Evolutionary conservation across 2,797 vertebrate species (phyloP).

Genomic region (Glossophaga mutica): DNA sequence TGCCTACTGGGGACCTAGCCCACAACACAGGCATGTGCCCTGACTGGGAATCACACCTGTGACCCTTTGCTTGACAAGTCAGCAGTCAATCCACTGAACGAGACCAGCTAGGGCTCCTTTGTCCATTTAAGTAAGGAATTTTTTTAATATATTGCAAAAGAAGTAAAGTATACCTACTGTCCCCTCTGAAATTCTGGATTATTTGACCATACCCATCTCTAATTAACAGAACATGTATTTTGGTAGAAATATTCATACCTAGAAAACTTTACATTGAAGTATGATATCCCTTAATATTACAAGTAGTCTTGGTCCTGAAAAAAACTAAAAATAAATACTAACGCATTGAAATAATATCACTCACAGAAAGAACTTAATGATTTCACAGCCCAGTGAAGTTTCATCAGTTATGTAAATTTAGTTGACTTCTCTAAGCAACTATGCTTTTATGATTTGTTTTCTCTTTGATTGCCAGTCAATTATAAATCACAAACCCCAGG

Average conservation of each 20-base stretch:
- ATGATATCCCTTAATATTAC: not conserved
- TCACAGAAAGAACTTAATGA: not conserved
- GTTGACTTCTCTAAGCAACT: not conserved
- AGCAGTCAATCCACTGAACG: too few species aligned
- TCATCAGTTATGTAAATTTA: not conserved
- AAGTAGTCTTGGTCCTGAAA: not conserved
- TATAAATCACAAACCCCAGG: not conserved
- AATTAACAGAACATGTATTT: not conserved
- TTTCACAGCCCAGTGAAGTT: not conserved
- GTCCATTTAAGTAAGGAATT: not conserved
- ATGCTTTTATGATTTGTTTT: slow-evolving; percentile 2
- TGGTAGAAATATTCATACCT: not conserved
- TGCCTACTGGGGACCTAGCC: too few species aligned
- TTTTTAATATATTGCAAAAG: not conserved
- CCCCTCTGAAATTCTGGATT: not conserved
- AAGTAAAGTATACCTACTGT: not conserved
- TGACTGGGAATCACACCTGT: too few species aligned
- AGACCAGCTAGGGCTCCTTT: not conserved
- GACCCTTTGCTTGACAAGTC: too few species aligned
- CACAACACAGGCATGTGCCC: too few species aligned
- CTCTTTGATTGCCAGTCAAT: not conserved
- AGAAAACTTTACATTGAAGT: not conserved
- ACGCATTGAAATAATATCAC: not conserved
- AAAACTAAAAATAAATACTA: not conserved
- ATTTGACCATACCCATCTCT: not conserved